Base-by-base conservation (phyloP, 2,888 invertebrate genomes). In the Seira ritae region DNA sequence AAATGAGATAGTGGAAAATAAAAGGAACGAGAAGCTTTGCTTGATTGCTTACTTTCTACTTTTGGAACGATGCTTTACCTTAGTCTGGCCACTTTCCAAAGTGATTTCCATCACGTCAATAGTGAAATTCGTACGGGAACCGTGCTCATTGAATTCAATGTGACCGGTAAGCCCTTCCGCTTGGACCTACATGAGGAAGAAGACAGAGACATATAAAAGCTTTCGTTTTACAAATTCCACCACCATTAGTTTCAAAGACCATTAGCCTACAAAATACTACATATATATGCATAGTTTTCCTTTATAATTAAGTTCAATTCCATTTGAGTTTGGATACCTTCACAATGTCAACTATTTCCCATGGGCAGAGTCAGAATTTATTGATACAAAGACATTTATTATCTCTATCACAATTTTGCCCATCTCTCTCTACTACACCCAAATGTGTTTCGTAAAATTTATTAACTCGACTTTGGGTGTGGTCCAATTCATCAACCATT, bases 31-130 rank as follows among this genome's bases (percentile, higher is more conserved):
- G 50, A 50, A n/a, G 31, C 20, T 62, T 62, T 4, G 2, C 62
- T 62, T 10, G 62, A 62, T 62, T 62, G 62, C 62, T 62, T 62
- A 62, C 62, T n/a, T n/a, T n/a, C n/a, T n/a, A n/a, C n/a, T n/a
- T n/a, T n/a, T n/a, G n/a, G n/a, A n/a, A n/a, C n/a, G n/a, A 15
- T 15, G 62, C 62, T 62, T 62, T 80, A 88, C 89, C 87, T 88
- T 89, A 19, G 83, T 85, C 77, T 85, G 86, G 70, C 84, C 83
- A 72, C 84, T 85, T 65, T 72, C 85, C 81, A 97, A 95, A 12
- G 97, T 97, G 95, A 97, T 96, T 91, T 97, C 96, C 68, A 98
- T 96, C 84, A 97, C 95, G 90, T 97, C 96, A 86, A 97, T 92
- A 0, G 96, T 95, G 90, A 96, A 97, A 92, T 97, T 97, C 90